phyloP scores from a whole-genome alignment of 2,113 vertebrate genomes.

The Narcine bancroftii region DNA sequence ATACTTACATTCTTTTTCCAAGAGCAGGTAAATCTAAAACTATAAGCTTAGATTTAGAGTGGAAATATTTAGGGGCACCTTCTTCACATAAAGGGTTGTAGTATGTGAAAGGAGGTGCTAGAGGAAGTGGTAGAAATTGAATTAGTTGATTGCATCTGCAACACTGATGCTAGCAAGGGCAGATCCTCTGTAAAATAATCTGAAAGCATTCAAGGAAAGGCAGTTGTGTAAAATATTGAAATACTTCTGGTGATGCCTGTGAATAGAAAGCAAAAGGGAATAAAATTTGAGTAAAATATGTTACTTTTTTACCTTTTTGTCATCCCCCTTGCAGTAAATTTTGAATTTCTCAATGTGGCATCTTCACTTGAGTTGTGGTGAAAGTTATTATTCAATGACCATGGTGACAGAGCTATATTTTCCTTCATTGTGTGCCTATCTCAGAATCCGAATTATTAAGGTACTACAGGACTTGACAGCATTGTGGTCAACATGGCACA shows the following conservation, averaged over 20 bases:
- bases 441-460: slow-evolving; percentile 61
- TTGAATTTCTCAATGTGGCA: neutral
- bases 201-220: neutral
- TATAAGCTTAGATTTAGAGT: no score
- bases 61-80: no score
- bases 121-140: no score
- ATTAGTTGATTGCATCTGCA: neutral
- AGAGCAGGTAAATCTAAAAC: no score
- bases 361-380: neutral
- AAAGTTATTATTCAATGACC: no score
- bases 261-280: no score
- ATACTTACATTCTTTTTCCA: no score
- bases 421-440: neutral
- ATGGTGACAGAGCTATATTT: neutral
- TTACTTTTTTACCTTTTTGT: neutral
- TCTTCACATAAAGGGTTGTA: no score
- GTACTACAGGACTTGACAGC: slow-evolving; percentile 66
- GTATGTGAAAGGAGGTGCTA: no score
- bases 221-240: neutral
- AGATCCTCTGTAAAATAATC: neutral
- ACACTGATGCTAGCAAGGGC: neutral
- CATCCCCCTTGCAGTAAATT: neutral
- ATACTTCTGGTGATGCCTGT: no score
- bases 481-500: slow-evolving; percentile 60
- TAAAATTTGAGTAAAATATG: no score